Evolutionary conservation across 2,113 vertebrate species (phyloP).

Genomic region (Prochilodus magdalenae): DNA sequence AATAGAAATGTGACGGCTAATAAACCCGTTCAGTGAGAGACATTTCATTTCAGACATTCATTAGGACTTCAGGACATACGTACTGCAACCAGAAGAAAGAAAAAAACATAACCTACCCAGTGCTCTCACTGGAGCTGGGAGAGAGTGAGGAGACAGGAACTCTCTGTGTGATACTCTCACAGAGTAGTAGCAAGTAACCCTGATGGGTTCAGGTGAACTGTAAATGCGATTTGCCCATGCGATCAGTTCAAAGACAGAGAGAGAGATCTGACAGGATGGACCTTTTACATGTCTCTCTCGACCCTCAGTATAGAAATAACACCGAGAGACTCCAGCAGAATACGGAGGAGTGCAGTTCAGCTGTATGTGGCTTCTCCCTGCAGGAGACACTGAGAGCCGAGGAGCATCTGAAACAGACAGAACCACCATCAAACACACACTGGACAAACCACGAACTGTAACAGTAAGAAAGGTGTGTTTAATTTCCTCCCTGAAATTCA

Average conservation of each 20-base stretch:
- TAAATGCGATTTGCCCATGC: conserved; percentile 17
- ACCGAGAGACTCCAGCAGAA: conserved; percentile 12
- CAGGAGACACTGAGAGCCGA: conserved; percentile 10
- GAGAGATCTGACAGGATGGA: conserved; percentile 26
- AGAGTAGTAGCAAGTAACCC: conserved; percentile 19
- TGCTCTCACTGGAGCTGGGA: conserved; percentile 32
- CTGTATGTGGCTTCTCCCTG: conserved; percentile 9
- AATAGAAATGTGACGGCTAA: too few species aligned
- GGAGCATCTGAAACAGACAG: conserved; percentile 9
- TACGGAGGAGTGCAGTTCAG: conserved; percentile 27
- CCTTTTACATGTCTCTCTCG: background rate
- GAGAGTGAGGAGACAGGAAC: background rate
- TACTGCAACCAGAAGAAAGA: too few species aligned
- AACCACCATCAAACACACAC: background rate
- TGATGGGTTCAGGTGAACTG: background rate
- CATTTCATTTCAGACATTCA: too few species aligned
- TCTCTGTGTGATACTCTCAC: background rate
- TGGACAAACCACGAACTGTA: too few species aligned
- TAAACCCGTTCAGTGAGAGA: too few species aligned
- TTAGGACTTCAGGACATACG: too few species aligned
- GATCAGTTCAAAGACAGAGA: conserved; percentile 41
- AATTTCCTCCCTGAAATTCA: too few species aligned
- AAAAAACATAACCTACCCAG: conserved; percentile 42
- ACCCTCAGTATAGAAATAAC: conserved; percentile 29
- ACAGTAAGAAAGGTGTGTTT: too few species aligned